Base-by-base conservation (phyloP, 2,797 vertebrate genomes). In the Sebastes oblongus region DNA sequence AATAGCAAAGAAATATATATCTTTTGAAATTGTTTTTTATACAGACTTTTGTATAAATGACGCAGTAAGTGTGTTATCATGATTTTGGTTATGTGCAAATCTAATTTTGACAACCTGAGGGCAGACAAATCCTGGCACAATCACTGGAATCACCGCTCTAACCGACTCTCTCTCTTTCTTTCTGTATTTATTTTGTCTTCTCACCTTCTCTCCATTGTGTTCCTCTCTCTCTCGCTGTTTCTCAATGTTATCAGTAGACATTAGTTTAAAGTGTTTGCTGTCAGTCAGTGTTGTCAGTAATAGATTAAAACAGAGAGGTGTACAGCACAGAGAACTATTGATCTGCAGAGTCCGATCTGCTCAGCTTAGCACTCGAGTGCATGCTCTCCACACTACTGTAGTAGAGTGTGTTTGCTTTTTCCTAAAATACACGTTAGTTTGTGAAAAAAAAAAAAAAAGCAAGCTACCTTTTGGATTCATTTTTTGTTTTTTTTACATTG, bases 281-380 rank as follows among this genome's bases (percentile, higher is more conserved):
- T 87, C 75, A 82, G 78, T 86, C 75, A 55, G 55, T 32, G 20
- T 68, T 80, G 75, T 84, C 60, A 58, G 74, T 72, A 85, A 84
- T 75, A 75, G 82, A 93, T 92, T 88, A 77, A 89, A 92, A 88
- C 70, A 81, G 77, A 84, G 70, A 79, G 66, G 78, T 82, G 64
- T 75, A 27, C 27, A 50, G 65, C 67, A 72, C 81, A 69, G 73
- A 67, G 36, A 72, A 77, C 59, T 87, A 91, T 88, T 77, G 88
- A 90, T 90, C 68, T 72, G 66, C 4, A 20, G 72, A 60, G 55
- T 61, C 81, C 72, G 78, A 85, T 74, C 20, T 81, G 77, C 81
- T 80, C 52, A 30, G 42, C 56, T 78, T 69, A 70, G 84, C 79
- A 70, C 16, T 78, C 18, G 4, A 39, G 61, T 70, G 66, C 6